phyloP scores from a whole-genome alignment of 2,888 invertebrate species.

The Hymenopus coronatus region DNA sequence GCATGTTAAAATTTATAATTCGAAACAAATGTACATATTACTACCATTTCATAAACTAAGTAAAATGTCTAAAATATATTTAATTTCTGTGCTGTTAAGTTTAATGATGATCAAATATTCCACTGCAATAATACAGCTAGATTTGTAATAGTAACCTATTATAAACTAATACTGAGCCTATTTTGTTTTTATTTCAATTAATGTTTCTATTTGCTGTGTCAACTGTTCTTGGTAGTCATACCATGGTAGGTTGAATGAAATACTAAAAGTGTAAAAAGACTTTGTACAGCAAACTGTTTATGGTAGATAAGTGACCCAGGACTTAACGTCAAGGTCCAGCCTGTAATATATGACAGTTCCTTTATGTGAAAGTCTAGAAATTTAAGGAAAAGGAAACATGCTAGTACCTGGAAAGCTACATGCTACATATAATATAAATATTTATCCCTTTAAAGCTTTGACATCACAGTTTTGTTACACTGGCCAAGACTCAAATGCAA shows the following conservation, averaged over 20 bases:
- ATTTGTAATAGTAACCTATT: not conserved
- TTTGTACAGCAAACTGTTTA: conserved; percentile 13
- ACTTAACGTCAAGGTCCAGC: not conserved
- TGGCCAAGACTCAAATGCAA: not conserved
- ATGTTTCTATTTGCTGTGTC: not conserved
- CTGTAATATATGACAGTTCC: not conserved
- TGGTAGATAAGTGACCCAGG: not conserved
- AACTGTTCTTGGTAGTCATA: not conserved
- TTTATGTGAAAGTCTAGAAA: not conserved
- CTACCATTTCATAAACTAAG: not conserved
- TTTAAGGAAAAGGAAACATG: not conserved
- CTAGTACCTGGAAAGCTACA: not conserved
- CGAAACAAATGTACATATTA: not conserved
- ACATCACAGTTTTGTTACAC: not conserved
- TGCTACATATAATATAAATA: not conserved
- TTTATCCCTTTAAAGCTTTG: not conserved
- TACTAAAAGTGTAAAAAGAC: not conserved
- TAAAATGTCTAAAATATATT: not conserved
- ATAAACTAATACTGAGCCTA: no score
- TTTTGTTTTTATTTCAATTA: not conserved
- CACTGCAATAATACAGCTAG: not conserved
- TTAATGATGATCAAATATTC: not conserved
- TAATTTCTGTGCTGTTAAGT: not conserved
- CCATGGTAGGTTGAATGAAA: not conserved
- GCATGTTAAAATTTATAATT: not conserved